phyloP scores from a whole-genome alignment of 2,797 vertebrate genomes.

The Hemitrygon akajei region DNA sequence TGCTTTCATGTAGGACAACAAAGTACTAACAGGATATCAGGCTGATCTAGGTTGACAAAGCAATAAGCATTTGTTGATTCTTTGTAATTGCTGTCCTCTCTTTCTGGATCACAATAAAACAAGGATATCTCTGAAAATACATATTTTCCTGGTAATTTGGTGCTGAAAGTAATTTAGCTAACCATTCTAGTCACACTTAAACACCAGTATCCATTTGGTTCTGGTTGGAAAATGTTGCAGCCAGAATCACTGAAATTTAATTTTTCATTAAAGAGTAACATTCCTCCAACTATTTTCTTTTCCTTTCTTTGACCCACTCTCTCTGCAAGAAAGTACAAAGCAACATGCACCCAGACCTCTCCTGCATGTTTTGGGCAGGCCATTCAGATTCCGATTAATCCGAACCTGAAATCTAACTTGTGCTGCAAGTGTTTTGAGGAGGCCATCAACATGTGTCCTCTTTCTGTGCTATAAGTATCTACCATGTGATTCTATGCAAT shows the following conservation, averaged over 20 bases:
- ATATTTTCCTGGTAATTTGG: not conserved
- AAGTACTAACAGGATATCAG: constrained; percentile 18
- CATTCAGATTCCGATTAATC: too few relatives aligned
- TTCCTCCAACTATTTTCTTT: not conserved
- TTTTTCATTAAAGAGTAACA: not conserved
- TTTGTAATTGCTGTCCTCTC: not conserved
- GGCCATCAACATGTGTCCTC: too few relatives aligned
- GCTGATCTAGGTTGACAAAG: constrained; percentile 2
- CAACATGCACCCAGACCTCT: not conserved
- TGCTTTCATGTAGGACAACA: not conserved
- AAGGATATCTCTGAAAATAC: not conserved
- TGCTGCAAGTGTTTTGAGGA: not conserved
- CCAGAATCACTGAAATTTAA: not conserved
- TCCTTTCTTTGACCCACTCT: not conserved
- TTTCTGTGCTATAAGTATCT: too few relatives aligned
- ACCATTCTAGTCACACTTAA: not conserved
- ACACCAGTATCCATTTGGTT: not conserved
- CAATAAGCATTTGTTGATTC: constrained; percentile 16
- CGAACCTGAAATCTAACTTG: too few relatives aligned
- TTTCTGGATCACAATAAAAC: not conserved
- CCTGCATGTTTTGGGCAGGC: too few relatives aligned
- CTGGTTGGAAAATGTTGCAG: not conserved
- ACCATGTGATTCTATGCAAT: not conserved
- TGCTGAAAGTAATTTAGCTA: not conserved
- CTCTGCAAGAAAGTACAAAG: not conserved